Evolutionary conservation across 2,888 invertebrate species (phyloP).

Genomic region (Lapara coniferarum): DNA sequence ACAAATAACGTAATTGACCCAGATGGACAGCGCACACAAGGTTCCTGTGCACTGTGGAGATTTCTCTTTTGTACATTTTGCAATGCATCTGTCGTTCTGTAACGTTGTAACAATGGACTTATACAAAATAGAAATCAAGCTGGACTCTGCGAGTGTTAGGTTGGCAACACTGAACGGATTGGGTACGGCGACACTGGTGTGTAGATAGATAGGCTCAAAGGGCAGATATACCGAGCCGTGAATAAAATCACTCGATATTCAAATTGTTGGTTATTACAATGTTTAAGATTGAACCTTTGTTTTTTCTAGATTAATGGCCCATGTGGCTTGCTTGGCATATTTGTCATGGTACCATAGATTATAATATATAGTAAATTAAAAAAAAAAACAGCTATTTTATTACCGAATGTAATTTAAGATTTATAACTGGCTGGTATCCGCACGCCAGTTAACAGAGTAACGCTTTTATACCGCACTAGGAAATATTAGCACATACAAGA

Average conservation of each 20-base stretch:
- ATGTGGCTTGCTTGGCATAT: constrained; percentile 1
- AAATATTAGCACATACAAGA: background rate
- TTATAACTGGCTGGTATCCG: background rate
- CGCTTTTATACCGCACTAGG: constrained; percentile 15
- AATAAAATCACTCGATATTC: background rate
- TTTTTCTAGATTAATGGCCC: background rate
- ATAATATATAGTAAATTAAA: background rate
- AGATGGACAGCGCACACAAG: constrained; percentile 35
- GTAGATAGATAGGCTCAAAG: constrained; percentile 7
- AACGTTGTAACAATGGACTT: constrained; percentile 17
- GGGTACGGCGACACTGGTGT: constrained; percentile 10
- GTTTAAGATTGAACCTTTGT: background rate
- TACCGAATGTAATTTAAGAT: background rate
- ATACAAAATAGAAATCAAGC: background rate
- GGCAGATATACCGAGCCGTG: background rate
- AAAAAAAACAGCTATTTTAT: background rate
- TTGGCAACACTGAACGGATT: constrained; percentile 19
- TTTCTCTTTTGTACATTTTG: constrained; percentile 43
- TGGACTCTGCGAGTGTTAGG: constrained; percentile 22
- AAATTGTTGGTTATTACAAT: constrained; percentile 5
- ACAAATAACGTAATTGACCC: constrained; percentile 42
- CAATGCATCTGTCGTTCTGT: constrained; percentile 49
- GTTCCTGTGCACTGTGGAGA: constrained; percentile 33
- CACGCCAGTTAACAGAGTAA: constrained; percentile 2
- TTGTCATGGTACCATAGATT: constrained; percentile 4